These are phyloP conservation scores for Caenorhabditis sp. DNA, from an alignment of 2,888 invertebrate genomes.

Conservation along the genomic window DNA sequence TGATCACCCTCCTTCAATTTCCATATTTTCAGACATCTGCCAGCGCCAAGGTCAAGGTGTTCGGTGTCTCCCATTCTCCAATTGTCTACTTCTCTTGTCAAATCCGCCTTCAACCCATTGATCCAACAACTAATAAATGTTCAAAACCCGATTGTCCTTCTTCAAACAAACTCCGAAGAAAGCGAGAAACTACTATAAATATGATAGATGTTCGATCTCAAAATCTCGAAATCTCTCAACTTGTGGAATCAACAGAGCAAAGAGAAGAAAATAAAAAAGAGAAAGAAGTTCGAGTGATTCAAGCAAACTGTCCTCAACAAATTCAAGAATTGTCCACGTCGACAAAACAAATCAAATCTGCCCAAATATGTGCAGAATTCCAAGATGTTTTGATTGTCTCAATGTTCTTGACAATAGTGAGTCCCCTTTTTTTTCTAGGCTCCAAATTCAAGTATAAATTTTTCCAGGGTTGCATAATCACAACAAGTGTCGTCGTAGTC, in stretches of 20 bases:
- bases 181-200: neutral
- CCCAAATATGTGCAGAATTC: conserved; percentile 29
- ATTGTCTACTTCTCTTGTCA: conserved; percentile 62
- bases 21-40: conserved; percentile 50
- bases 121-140: conserved; percentile 28
- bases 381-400: conserved; percentile 21
- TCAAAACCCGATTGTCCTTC: conserved; percentile 28
- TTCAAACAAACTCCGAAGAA: conserved; percentile 12
- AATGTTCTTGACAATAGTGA: conserved; percentile 24
- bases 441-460: too few relatives aligned
- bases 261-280: neutral
- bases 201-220: conserved; percentile 47
- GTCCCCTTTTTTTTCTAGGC: neutral
- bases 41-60: conserved; percentile 52
- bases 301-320: conserved; percentile 5
- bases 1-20: neutral
- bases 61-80: conserved; percentile 59
- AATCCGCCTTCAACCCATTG: conserved; percentile 52
- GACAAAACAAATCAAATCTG: conserved; percentile 1
- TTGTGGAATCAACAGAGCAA: conserved; percentile 10
- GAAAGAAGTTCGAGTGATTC: neutral
- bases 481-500: conserved; percentile 26
- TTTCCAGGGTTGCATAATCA: conserved; percentile 27
- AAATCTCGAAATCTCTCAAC: conserved; percentile 47
- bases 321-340: conserved; percentile 14